Base-by-base conservation (phyloP, 1,140 invertebrate genomes). In the Stegodyphus mimosarum region DNA sequence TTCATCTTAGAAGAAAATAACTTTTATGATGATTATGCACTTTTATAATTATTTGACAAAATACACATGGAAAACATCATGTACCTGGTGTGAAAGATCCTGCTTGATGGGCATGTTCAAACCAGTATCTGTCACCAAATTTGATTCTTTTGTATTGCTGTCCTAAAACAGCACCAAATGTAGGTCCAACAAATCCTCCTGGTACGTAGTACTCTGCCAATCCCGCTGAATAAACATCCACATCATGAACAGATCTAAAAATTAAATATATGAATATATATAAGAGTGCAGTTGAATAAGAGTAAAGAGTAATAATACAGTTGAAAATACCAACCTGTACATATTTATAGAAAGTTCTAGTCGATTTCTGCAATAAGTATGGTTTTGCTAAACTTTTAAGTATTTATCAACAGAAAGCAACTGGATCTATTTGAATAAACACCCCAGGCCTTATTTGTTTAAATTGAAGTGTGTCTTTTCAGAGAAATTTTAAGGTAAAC, bases 141-240 rank as follows among this genome's bases (percentile, higher is more conserved):
- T 98, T 92, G 11, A 98, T 91, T 18, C 96, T 92, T 77, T 91
- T 93, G 90, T 99, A 99, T 90, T 99, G 98, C 89, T 99, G 97
- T 0, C 96, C 90, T 6, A 99, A 90, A 17, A 99, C 91, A 90
- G 98, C 99, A 80, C 94, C 92, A 90, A 99, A 99, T 0, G 98
- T 93, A 0, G 97, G 97, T 0, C 98, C 98, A 7, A 99, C 93
- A 90, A 96, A 95, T 0, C 95, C 95, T 52, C 94, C 95, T 6
- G 94, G 93, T 7, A 92, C 87, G 1, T 95, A 91, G 89, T 98
- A 95, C 91, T 99, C 98, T 15, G 98, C 91, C 87, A 99, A 94
- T 7, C 97, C 98, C 10, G 97, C 98, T 17, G 99, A 96, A 94
- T 96, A 99, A 6, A 99, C 92, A 90, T 99, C 98, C 88, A 99